Percentiles rank a stretch among this genome's conserved stretches.
Conservation (phyloP, 1,140 invertebrate species). For the Heterodera carotae region DNA sequence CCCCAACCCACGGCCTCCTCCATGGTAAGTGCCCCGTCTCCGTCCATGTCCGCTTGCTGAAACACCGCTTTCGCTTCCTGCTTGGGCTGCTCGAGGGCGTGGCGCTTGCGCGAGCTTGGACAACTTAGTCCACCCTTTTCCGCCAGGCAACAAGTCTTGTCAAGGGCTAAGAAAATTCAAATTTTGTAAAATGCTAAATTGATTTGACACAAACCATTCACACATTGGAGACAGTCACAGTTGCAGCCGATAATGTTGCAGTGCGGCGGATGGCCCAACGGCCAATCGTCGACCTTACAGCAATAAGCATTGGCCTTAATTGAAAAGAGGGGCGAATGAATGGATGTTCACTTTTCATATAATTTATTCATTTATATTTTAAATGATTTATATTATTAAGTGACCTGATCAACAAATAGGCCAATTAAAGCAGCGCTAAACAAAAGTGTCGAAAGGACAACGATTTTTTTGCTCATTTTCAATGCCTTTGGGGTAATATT, state of each 20-base stretch:
- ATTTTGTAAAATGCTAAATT: neutral
- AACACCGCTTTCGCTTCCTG: neutral
- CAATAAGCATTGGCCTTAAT: conserved; percentile 16
- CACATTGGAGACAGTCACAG: conserved; percentile 12
- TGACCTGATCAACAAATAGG: neutral
- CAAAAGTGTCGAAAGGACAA: neutral
- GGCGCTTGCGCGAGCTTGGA: neutral
- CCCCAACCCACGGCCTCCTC: neutral
- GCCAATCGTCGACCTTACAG: conserved; percentile 12
- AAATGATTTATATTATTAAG: no score
- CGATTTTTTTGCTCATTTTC: neutral
- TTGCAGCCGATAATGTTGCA: conserved; percentile 30
- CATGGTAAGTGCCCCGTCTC: conserved; percentile 6
- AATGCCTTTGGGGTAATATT: neutral
- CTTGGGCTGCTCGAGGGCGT: neutral
- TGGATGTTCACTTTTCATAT: neutral
- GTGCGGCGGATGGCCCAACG: neutral
- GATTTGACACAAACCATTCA: neutral
- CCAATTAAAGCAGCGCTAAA: neutral
- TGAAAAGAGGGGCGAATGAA: neutral
- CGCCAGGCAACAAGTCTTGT: conserved; percentile 4
- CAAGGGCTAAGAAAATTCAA: neutral
- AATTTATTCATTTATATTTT: neutral
- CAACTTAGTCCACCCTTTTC: neutral
- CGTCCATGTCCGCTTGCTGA: neutral